Evolutionary conservation across 1,140 invertebrate species (phyloP).

Genomic region (Zaprionus kolodkinae): DNA sequence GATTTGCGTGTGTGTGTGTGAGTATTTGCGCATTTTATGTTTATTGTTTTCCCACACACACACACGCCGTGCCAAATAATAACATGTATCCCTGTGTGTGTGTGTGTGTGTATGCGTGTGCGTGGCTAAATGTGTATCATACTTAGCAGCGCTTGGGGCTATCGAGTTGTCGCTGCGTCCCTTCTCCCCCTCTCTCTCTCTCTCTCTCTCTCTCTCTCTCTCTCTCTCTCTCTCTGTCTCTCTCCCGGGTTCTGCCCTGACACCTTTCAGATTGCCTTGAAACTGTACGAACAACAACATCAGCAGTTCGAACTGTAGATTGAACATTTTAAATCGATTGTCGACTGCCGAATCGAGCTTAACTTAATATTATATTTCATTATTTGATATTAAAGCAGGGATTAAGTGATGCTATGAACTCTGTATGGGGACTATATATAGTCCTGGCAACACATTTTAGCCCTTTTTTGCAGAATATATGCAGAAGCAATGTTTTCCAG

Average conservation of each 20-base stretch:
- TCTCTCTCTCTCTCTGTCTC: background rate
- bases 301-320: background rate
- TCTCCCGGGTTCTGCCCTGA: conserved; percentile 1
- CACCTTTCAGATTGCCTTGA: conserved; percentile 36
- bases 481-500: too few relatives aligned
- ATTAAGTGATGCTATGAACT: background rate
- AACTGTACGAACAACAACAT: conserved; percentile 2
- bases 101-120: background rate
- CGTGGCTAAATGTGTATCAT: conserved; percentile 25
- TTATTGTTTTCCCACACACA: conserved; percentile 66
- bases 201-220: too few relatives aligned
- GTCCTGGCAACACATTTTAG: too few relatives aligned
- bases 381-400: background rate
- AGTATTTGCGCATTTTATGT: conserved; percentile 68
- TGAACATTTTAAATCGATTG: conserved; percentile 2
- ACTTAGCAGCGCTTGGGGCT: conserved; percentile 37
- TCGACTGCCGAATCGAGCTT: background rate
- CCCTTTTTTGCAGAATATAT: too few relatives aligned
- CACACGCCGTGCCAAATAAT: conserved; percentile 19
- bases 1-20: conserved; percentile 17
- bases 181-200: too few relatives aligned
- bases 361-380: background rate
- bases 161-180: background rate
- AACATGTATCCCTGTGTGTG: background rate
- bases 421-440: too few relatives aligned